Evolutionary conservation across 1,140 invertebrate species (phyloP).

Genomic region (Chironomus tepperi): DNA sequence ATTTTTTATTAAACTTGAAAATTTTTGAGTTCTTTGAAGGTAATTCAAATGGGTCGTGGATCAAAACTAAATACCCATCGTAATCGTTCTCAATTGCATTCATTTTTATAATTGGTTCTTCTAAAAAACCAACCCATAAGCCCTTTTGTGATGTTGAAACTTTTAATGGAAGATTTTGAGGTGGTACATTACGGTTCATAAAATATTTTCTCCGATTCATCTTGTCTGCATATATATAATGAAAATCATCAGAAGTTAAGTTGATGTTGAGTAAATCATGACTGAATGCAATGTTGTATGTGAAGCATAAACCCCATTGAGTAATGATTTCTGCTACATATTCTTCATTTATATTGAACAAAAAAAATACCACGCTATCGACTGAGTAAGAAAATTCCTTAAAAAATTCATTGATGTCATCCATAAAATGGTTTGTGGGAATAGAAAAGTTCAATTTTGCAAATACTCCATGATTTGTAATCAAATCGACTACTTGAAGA

Average conservation of each 20-base stretch:
- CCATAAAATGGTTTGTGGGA: not conserved
- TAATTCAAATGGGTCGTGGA: not conserved
- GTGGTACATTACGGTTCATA: too few relatives aligned
- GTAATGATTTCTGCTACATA: not conserved
- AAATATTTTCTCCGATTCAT: too few relatives aligned
- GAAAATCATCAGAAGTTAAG: not conserved
- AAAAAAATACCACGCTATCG: not conserved
- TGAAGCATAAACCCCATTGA: not conserved
- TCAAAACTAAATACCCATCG: not conserved
- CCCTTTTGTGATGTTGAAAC: not conserved
- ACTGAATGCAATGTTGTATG: not conserved
- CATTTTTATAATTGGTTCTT: too few relatives aligned
- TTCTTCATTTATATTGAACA: not conserved
- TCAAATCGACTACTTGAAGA: not conserved
- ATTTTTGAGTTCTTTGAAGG: not conserved
- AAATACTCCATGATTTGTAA: not conserved
- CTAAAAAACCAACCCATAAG: not conserved
- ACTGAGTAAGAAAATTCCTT: not conserved
- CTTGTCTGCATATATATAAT: not conserved
- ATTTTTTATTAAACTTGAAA: not conserved
- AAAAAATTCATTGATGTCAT: not conserved
- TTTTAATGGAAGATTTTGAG: not conserved
- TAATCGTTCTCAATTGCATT: conserved; percentile 26
- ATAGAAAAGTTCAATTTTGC: not conserved
- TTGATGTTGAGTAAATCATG: not conserved